These are phyloP conservation scores for Xyrauchen texanus DNA, from an alignment of 2,113 vertebrate species.

Conservation along the genomic window DNA sequence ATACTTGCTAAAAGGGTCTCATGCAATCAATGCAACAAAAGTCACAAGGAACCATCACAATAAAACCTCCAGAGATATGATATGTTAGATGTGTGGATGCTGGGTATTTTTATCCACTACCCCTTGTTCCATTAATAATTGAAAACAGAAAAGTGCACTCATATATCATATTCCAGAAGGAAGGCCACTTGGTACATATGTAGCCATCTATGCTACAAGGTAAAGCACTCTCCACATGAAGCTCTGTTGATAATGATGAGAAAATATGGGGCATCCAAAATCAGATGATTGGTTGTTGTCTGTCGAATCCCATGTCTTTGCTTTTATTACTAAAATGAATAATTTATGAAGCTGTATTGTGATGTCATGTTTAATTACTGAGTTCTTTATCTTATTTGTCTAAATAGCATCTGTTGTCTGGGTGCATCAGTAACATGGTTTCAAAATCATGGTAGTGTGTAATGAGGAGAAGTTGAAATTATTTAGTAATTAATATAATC, in stretches of 20 bases:
- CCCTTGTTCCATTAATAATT: constrained; percentile 42
- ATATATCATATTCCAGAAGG: neutral
- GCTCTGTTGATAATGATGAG: constrained; percentile 14
- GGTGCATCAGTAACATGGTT: constrained; percentile 13
- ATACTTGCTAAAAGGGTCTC: constrained; percentile 19
- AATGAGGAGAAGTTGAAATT: constrained; percentile 1
- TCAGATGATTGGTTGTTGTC: constrained; percentile 17
- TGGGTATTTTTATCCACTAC: constrained; percentile 25
- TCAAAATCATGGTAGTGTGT: constrained; percentile 9
- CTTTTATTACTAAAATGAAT: constrained; percentile 4
- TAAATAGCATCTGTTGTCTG: constrained; percentile 15
- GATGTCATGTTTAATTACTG: constrained; percentile 25
- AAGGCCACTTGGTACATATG: neutral
- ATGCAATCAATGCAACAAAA: constrained; percentile 12
- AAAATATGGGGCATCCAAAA: constrained; percentile 13
- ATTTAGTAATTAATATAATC: constrained; percentile 19
- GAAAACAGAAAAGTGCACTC: neutral
- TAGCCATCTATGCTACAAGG: neutral
- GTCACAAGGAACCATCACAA: neutral
- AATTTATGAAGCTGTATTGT: constrained; percentile 24
- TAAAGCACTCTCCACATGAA: neutral
- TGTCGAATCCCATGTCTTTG: neutral
- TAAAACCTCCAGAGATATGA: constrained; percentile 18
- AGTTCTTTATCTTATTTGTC: constrained; percentile 10
- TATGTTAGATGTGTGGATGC: neutral